Conservation (phyloP, 2,113 vertebrate species). For the Clarias gariepinus region DNA sequence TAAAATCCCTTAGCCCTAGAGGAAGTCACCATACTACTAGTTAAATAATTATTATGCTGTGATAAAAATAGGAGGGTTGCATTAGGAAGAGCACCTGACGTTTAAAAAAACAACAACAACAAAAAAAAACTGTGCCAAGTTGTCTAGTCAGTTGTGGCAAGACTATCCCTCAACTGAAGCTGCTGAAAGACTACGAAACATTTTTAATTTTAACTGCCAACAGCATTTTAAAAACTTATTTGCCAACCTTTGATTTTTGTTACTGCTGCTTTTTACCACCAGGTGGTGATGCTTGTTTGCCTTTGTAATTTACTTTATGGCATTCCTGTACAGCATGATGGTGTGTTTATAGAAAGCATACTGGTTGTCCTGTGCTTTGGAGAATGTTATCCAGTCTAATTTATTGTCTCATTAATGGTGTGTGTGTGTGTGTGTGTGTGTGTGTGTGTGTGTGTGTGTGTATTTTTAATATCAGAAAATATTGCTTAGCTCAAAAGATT, state of each 20-base stretch:
- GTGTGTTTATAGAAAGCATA: neutral
- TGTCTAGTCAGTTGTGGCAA: no score
- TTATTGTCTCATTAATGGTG: neutral
- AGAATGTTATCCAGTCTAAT: neutral
- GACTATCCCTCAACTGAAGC: no score
- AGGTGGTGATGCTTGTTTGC: constrained; percentile 17
- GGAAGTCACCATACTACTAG: no score
- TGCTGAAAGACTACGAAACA: no score
- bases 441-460: no score
- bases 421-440: no score
- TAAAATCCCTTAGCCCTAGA: no score
- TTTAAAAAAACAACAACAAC: no score
- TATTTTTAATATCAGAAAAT: neutral
- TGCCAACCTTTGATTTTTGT: neutral
- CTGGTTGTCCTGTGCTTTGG: neutral
- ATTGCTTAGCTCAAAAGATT: neutral
- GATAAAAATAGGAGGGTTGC: no score
- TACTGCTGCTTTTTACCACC: neutral
- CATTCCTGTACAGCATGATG: neutral
- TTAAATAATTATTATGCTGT: no score
- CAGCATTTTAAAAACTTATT: neutral
- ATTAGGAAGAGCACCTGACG: no score
- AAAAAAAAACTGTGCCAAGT: no score
- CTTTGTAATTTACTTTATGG: neutral
- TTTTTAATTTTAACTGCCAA: neutral